A percentile compares a stretch with the other conserved stretches of the same genome.
phyloP scores from a whole-genome alignment of 1,140 invertebrate genomes.

The Propsilocerus akamusi region DNA sequence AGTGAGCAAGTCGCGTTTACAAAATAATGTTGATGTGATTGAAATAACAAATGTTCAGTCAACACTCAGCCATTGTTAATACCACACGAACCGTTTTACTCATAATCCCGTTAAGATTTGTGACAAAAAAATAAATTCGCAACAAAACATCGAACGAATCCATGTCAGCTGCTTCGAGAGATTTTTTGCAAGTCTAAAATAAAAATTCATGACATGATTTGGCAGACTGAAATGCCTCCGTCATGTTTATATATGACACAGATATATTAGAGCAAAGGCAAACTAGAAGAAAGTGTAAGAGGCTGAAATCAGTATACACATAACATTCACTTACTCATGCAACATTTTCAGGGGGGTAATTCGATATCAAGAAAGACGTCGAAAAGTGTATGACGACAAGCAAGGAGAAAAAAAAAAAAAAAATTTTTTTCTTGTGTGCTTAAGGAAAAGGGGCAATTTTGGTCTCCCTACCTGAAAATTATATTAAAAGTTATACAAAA shows the following conservation, averaged over 20 bases:
- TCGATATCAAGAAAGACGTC: too few relatives aligned
- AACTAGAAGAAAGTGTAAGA: background rate
- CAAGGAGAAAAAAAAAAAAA: background rate
- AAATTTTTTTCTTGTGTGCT: background rate
- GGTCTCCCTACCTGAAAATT: background rate
- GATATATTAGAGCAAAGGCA: too few relatives aligned
- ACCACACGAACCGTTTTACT: background rate
- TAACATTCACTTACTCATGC: too few relatives aligned
- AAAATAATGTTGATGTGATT: background rate
- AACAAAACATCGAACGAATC: background rate
- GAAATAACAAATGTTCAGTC: background rate
- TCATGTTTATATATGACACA: too few relatives aligned
- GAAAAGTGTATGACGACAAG: background rate
- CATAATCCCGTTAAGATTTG: background rate
- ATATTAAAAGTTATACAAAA: background rate
- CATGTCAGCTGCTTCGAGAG: background rate
- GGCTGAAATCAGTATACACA: too few relatives aligned
- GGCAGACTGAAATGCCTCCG: background rate
- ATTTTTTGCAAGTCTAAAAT: background rate
- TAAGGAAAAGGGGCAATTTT: background rate
- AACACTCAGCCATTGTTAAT: too few relatives aligned
- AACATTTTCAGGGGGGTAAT: too few relatives aligned
- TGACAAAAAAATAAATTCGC: background rate
- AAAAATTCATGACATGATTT: conserved; percentile 4
- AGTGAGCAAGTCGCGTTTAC: background rate